Evolutionary conservation across 2,888 invertebrate species (phyloP), one percentile per base, ranked within the genome.

Genomic region (Coleophora deauratella): DNA sequence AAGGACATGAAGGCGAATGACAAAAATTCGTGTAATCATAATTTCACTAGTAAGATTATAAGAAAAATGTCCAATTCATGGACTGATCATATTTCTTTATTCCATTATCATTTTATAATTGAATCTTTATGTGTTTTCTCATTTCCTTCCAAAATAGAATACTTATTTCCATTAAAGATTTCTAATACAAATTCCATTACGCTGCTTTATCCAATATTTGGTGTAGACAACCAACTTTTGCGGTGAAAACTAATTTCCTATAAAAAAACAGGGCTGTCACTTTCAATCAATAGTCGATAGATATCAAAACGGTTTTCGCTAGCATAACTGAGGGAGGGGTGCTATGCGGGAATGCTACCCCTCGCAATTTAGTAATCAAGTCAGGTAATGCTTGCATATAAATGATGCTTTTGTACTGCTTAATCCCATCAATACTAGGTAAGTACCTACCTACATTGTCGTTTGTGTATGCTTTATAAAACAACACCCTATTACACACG

Each of bases 381-480:
- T 74, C 77, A 80, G 78, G 78, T 39, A 72, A 72, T 62, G 66
- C 67, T 64, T 75, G 79, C 77, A 80, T 79, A 82, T 77, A 82
- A 78, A 82, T 77, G 72, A 76, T 72, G 66, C 68, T 70, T 74
- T 79, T 81, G 76, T 79, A 55, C 52, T 36, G 52, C 44, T 51
- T 73, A 72, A 73, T 72, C 65, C 56, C 54, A 72, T 77, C 66
- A 72, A 65, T 66, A 21, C 21, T 4, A 21, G 21, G 3, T 4
- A 21, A 21, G 3, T 21, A 4, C 21, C 21, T 21, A 6, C 21
- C 21, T n/a, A n/a, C n/a, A n/a, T n/a, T n/a, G n/a, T n/a, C n/a
- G n/a, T 21, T 21, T 4, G 6, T 4, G 21, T 21, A 4, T 21
- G 21, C 21, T 6, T 21, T 21, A 21, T 21, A 21, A 21, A 21